Percentiles rank a stretch among this genome's conserved stretches.
phyloP scores from a whole-genome alignment of 2,113 vertebrate species.

The Myrmecobius fasciatus region DNA sequence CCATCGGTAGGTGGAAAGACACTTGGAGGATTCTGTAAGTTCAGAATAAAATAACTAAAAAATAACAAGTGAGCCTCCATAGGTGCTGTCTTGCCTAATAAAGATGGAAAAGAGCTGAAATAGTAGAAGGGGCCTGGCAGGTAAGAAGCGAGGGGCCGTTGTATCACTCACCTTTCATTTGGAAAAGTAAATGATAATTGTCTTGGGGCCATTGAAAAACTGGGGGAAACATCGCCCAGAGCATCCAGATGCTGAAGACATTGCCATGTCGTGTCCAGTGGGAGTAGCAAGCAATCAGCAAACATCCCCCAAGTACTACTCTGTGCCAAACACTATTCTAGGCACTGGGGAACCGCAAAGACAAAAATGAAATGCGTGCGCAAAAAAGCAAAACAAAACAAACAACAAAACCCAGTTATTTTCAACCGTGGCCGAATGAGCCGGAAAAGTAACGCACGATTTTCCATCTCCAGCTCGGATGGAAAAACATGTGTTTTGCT shows the following conservation, averaged over 20 bases:
- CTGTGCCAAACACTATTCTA: not conserved
- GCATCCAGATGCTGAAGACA: slow-evolving; percentile 69
- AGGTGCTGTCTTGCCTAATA: not conserved
- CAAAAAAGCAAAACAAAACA: slow-evolving; percentile 38
- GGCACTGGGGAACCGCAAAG: slow-evolving; percentile 31
- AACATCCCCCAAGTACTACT: not conserved
- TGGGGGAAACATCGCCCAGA: slow-evolving; percentile 50
- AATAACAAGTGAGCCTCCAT: not conserved
- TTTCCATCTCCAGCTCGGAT: slow-evolving; percentile 73
- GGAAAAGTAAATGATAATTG: slow-evolving; percentile 66
- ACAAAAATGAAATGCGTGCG: not conserved
- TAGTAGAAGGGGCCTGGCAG: not conserved
- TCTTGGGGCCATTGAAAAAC: slow-evolving; percentile 61
- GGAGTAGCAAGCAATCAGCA: slow-evolving; percentile 33
- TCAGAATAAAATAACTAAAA: not conserved
- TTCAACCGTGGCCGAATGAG: slow-evolving; percentile 61
- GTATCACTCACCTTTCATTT: slow-evolving; percentile 68
- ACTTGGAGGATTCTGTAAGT: not conserved
- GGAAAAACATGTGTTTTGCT: slow-evolving; percentile 78
- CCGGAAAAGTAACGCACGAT: slow-evolving; percentile 61
- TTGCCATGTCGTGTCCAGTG: slow-evolving; percentile 44
- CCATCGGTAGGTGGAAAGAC: too few species aligned
- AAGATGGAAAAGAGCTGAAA: not conserved
- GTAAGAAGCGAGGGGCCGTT: slow-evolving; percentile 50
- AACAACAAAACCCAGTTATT: slow-evolving; percentile 56